Conservation (phyloP, 2,888 invertebrate species). For the Coelogynopora nodosa region DNA sequence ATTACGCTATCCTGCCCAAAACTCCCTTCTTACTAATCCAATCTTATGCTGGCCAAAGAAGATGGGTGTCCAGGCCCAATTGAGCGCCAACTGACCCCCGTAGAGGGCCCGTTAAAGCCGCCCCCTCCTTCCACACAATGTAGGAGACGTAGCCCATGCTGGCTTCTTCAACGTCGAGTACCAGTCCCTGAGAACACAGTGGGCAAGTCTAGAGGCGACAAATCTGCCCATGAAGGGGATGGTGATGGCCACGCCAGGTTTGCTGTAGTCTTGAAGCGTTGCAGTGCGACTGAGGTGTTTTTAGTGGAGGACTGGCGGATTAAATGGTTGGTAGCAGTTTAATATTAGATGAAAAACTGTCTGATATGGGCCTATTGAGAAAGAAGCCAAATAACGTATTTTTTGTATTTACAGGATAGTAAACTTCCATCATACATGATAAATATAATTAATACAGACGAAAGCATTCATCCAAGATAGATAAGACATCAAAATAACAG, state of each 20-base stretch:
- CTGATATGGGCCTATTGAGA: too few relatives aligned
- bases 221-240: slow-evolving; percentile 67
- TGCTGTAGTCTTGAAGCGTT: not conserved
- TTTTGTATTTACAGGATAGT: too few relatives aligned
- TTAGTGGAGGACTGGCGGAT: too few relatives aligned
- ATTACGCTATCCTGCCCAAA: too few relatives aligned
- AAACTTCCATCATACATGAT: too few relatives aligned
- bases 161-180: slow-evolving; percentile 70
- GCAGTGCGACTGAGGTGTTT: too few relatives aligned
- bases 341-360: too few relatives aligned
- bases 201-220: slow-evolving; percentile 68
- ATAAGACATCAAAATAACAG: too few relatives aligned
- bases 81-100: slow-evolving; percentile 72
- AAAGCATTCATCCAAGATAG: too few relatives aligned
- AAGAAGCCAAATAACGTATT: too few relatives aligned
- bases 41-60: slow-evolving; percentile 70
- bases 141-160: slow-evolving; percentile 81
- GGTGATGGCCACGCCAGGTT: not conserved
- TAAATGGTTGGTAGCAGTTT: too few relatives aligned
- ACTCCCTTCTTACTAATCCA: slow-evolving; percentile 55
- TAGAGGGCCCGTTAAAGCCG: slow-evolving; percentile 72
- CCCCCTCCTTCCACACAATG: slow-evolving; percentile 73
- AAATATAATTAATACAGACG: too few relatives aligned
- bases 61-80: slow-evolving; percentile 80
- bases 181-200: slow-evolving; percentile 70